Base-by-base conservation (phyloP, 2,888 invertebrate species). In the Lycophotia porphyrea region DNA sequence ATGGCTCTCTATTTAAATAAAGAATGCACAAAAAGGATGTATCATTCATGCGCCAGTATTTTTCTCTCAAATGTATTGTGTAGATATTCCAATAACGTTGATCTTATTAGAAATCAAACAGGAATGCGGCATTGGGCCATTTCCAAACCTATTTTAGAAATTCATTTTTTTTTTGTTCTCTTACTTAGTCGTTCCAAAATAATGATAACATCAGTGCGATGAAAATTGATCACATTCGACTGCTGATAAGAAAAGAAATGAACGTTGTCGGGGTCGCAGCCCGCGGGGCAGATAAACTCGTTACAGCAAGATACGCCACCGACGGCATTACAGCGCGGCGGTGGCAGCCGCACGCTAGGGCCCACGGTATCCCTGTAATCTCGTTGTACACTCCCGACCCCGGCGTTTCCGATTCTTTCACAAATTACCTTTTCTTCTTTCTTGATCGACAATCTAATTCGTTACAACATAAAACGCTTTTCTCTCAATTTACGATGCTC, bases 231-330 rank as follows among this genome's bases (percentile, higher is more conserved):
- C 93, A 92, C 88, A 93, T 94, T 95, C 93, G 91, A 91, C 86
- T 87, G 84, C 79, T 93, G 93, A 94, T 94, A 92, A 90, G 91
- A 92, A 92, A 93, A 92, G 92, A 94, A 93, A 94, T 94, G 94
- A 95, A 92, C 92, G 86, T 91, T 90, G 92, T 85, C 84, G 91
- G 89, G 90, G 92, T 90, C 88, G 91, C 92, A 94, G 93, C 95
- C 96, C 95, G 95, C 95, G 94, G 95, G 96, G 95, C 95, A 95
- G 95, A 95, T 96, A 96, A 96, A 94, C 95, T 96, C 94, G 95
- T 96, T 96, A 96, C 92, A 93, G 91, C 92, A 92, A 93, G 94
- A 95, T 94, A 94, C 94, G 93, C 91, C 92, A 92, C 85, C 91
- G 89, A 87, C 87, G 90, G 82, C 85, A 82, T 84, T 81, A 82